These are phyloP conservation scores for Hypercompe scribonia DNA, from an alignment of 2,888 invertebrate genomes.

Conservation along the genomic window DNA sequence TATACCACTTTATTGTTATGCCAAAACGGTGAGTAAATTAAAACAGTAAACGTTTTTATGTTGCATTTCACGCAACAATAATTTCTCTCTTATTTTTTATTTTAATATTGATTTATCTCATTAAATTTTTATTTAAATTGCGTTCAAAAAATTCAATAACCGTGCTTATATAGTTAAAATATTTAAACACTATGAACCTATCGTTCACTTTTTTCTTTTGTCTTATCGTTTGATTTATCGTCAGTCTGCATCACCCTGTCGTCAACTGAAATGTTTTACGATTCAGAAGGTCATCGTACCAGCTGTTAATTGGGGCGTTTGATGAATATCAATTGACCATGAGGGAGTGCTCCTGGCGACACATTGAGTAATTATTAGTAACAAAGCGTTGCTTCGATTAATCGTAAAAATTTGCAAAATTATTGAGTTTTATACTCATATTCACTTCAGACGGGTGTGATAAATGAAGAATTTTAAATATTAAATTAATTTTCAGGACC, in stretches of 20 bases:
- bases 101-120: not conserved
- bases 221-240: constrained; percentile 32
- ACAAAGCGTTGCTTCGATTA: constrained; percentile 23
- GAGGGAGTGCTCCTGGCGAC: constrained; percentile 45
- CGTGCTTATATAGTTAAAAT: too few relatives aligned
- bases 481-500: not conserved
- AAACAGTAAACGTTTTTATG: too few relatives aligned
- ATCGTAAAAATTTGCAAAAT: constrained; percentile 22
- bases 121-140: not conserved
- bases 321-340: constrained; percentile 75
- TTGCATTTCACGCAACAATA: too few relatives aligned
- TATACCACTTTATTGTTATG: too few relatives aligned
- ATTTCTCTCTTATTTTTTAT: not conserved
- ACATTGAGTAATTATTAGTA: constrained; percentile 34
- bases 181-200: not conserved
- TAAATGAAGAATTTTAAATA: not conserved
- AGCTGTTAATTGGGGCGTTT: constrained; percentile 74
- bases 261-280: constrained; percentile 69
- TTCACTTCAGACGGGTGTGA: constrained; percentile 10
- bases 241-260: constrained; percentile 46
- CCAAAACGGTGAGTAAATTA: too few relatives aligned
- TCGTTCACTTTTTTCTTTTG: too few relatives aligned
- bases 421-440: too few relatives aligned
- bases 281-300: constrained; percentile 68
- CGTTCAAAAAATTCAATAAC: too few relatives aligned